Evolutionary conservation across 2,888 invertebrate species (phyloP).

Genomic region (Epirrhoe tristata): DNA sequence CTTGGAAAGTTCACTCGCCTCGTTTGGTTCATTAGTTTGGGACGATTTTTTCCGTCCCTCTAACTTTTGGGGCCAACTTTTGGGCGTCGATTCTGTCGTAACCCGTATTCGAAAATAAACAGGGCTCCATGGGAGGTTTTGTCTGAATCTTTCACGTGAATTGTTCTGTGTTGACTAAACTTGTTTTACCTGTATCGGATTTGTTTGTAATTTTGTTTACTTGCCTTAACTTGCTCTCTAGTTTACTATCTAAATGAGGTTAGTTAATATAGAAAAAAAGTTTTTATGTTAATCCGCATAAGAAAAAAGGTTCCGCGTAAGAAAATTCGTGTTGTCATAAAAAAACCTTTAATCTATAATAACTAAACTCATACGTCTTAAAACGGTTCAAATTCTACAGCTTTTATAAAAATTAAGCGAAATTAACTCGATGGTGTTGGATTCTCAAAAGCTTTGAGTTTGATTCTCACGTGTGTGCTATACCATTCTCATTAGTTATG

Average conservation of each 20-base stretch:
- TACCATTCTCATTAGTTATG: too few relatives aligned
- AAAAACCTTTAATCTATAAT: too few relatives aligned
- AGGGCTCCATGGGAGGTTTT: slow-evolving; percentile 61
- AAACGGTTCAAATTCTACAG: too few relatives aligned
- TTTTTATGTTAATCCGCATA: background rate
- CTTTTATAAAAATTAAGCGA: too few relatives aligned
- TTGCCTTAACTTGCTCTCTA: background rate
- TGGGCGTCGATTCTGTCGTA: slow-evolving; percentile 53
- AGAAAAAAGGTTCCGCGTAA: too few relatives aligned
- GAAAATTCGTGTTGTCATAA: too few relatives aligned
- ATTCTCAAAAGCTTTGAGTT: too few relatives aligned
- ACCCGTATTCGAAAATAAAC: slow-evolving; percentile 64
- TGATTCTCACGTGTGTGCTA: too few relatives aligned
- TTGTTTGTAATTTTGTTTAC: slow-evolving; percentile 25
- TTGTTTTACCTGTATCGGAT: slow-evolving; percentile 29
- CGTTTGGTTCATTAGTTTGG: slow-evolving; percentile 75
- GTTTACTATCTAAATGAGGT: background rate
- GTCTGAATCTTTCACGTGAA: slow-evolving; percentile 60
- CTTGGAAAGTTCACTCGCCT: slow-evolving; percentile 72
- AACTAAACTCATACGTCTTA: too few relatives aligned
- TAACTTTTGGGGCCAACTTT: slow-evolving; percentile 64
- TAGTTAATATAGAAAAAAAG: background rate
- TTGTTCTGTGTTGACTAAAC: slow-evolving; percentile 49
- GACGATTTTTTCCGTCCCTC: slow-evolving; percentile 68
- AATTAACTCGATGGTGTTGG: too few relatives aligned